Base-by-base conservation (phyloP, 1,140 invertebrate genomes). In the Phthorimaea operculella region DNA sequence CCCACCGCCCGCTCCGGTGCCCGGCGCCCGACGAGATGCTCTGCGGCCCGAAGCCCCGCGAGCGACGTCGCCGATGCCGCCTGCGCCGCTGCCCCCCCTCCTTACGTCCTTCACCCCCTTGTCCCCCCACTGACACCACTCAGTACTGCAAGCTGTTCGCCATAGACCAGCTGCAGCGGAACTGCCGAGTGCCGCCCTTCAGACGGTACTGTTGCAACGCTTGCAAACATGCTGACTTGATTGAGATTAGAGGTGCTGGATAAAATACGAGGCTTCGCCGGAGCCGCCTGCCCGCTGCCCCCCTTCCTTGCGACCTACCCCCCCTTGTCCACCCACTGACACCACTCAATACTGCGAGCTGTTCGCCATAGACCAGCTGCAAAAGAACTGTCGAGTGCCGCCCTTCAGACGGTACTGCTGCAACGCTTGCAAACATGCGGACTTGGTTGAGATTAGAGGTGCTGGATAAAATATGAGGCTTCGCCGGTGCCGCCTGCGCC, bases 1-100 rank as follows among this genome's bases (percentile, higher is more conserved):
- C 92, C 39, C 85, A 85, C 1, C 85, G 93, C 10, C 85, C 86
- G 7, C 88, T 93, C 0, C 79, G 84, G 0, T 96, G 94, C 76
- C 89, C 90, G 12, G 83, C 86, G 2, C 51, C 79, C 5, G 66
- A 86, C 48, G 83, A 78, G 15, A 72, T 76, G 51, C 72, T 83
- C 16, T 86, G 88, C 48, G 89, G 86, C 11, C 73, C 86, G 5
- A 89, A 88, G 44, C 82, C 76, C 58, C 82, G 49, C 55, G 83
- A 69, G 55, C 72, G 72, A 62, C 79, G 52, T 15, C 76, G 68
- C 57, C 79, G 62, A 54, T 86, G 67, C 70, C 70, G 79, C 11
- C 52, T 73, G 7, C 66, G 73, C 0, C 62, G 70, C 5, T 82
- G 78, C 16, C 68, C 62, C n/a, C 36, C 54, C 21, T 33, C 57